phyloP scores from a whole-genome alignment of 1,140 invertebrate genomes.

The Archegozetes longisetosus region DNA sequence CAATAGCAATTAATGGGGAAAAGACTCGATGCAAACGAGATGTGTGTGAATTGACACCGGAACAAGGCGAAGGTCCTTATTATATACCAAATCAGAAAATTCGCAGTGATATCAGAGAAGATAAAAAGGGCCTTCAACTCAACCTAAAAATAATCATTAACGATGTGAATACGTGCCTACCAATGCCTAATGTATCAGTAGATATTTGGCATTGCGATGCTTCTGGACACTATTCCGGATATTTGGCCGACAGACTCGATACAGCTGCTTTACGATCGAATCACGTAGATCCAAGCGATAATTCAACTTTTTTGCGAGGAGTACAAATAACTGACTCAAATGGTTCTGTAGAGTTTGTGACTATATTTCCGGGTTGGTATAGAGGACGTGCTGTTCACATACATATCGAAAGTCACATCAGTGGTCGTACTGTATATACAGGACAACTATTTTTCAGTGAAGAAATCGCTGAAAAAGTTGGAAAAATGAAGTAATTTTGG shows the following conservation, averaged over 20 bases:
- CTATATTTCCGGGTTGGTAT: slow-evolving; percentile 10
- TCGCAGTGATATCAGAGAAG: slow-evolving; percentile 5
- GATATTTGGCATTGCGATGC: slow-evolving; percentile 12
- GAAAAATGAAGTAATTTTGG: no score
- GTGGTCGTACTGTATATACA: slow-evolving; percentile 2
- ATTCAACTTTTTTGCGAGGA: slow-evolving; percentile 8
- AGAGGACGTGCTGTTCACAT: slow-evolving; percentile 3
- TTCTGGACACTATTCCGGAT: slow-evolving; percentile 3
- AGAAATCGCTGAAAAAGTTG: no score
- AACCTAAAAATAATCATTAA: slow-evolving; percentile 3
- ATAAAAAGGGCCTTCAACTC: background rate
- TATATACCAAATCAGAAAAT: background rate
- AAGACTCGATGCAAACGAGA: no score
- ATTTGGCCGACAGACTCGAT: background rate
- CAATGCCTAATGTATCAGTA: slow-evolving; percentile 2
- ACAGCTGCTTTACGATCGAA: background rate
- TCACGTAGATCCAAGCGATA: slow-evolving; percentile 4
- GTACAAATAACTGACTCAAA: slow-evolving; percentile 9
- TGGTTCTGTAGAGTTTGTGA: slow-evolving; percentile 3
- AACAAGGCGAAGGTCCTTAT: slow-evolving; percentile 9
- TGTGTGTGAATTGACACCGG: slow-evolving; percentile 6
- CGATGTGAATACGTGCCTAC: slow-evolving; percentile 9
- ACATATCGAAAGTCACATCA: background rate
- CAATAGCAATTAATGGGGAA: no score
- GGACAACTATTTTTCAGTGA: slow-evolving; percentile 7